phyloP scores from a whole-genome alignment of 2,797 vertebrate species.

The Protonibea diacanthus region DNA sequence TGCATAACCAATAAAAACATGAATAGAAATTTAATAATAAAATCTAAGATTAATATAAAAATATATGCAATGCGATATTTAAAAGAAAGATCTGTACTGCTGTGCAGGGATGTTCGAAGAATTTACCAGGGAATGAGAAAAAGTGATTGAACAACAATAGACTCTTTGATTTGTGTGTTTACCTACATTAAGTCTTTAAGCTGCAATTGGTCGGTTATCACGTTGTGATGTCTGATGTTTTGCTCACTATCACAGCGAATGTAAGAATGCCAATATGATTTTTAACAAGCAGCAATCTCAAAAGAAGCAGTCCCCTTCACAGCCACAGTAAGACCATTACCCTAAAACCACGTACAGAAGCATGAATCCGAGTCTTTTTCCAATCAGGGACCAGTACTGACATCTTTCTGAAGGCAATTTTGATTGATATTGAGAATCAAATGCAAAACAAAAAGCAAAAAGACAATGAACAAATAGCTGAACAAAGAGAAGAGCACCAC shows the following conservation, averaged over 20 bases:
- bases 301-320: background rate
- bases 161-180: background rate
- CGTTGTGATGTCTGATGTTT: too few species aligned
- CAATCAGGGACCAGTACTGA: background rate
- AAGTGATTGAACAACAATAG: background rate
- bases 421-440: background rate
- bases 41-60: too few species aligned
- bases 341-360: background rate
- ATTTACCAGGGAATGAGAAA: too few species aligned
- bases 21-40: too few species aligned
- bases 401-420: background rate
- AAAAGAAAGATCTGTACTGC: too few species aligned
- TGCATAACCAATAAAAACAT: too few species aligned
- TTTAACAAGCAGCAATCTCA: background rate
- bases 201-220: too few species aligned
- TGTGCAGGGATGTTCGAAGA: too few species aligned
- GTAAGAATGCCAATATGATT: background rate
- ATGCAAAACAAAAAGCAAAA: background rate
- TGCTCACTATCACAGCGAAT: background rate
- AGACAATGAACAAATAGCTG: background rate
- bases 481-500: slow-evolving; percentile 18
- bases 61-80: too few species aligned
- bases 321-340: background rate
- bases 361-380: background rate
- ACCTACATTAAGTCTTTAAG: background rate